Percentiles rank a stretch among this genome's conserved stretches.
Evolutionary conservation across 2,888 invertebrate species (phyloP).

Genomic region (Phaedon cochleariae): DNA sequence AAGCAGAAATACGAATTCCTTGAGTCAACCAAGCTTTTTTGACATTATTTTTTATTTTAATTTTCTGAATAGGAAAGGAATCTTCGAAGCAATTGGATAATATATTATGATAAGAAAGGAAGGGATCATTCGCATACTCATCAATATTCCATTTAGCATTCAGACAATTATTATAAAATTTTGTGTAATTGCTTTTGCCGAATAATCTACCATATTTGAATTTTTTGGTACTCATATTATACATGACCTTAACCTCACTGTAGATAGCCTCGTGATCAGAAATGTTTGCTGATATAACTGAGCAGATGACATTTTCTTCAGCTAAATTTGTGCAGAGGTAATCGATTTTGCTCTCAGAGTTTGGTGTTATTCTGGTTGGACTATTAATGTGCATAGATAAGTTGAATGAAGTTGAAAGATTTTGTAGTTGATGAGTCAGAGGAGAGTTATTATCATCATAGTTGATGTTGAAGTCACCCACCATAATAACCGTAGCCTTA

Average conservation of each 20-base stretch:
- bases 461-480: constrained; percentile 1
- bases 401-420: constrained; percentile 5
- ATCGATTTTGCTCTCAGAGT: neutral
- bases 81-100: neutral
- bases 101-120: constrained; percentile 7
- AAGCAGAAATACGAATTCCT: neutral
- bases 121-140: neutral
- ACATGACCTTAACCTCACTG: constrained; percentile 2
- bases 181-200: neutral
- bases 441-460: constrained; percentile 8
- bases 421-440: constrained; percentile 5
- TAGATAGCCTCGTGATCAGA: constrained; percentile 11
- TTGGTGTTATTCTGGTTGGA: constrained; percentile 10
- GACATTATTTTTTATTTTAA: neutral
- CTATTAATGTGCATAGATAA: constrained; percentile 3
- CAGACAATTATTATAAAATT: neutral
- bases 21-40: neutral
- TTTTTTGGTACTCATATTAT: constrained; percentile 5
- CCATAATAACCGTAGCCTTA: constrained; percentile 8
- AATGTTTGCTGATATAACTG: neutral
- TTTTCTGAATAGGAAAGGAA: constrained; percentile 9
- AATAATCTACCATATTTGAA: constrained; percentile 1
- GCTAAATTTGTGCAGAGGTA: neutral
- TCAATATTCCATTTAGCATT: neutral
- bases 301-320: neutral